Evolutionary conservation across 1,140 invertebrate genomes (phyloP).

Genomic region (Bombus haemorrhoidalis): DNA sequence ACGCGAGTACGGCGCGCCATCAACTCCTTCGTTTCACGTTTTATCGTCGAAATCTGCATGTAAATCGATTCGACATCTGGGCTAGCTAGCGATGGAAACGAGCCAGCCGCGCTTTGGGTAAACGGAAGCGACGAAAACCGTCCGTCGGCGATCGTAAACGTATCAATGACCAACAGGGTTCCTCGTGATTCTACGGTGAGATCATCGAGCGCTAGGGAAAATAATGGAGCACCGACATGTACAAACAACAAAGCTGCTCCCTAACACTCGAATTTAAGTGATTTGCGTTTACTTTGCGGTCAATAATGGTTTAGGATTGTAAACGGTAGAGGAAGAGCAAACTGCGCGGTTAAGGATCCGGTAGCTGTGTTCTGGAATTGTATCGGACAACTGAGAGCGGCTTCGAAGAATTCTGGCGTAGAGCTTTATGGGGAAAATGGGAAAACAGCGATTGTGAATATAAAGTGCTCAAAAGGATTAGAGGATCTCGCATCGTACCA

Average conservation of each 20-base stretch:
- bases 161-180: constrained; percentile 8
- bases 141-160: constrained; percentile 19
- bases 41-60: constrained; percentile 44
- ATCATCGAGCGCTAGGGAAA: constrained; percentile 2
- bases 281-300: constrained; percentile 11
- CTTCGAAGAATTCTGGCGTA: too few species aligned
- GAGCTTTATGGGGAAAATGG: too few species aligned
- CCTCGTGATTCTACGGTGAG: background rate
- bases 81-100: background rate
- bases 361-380: too few species aligned
- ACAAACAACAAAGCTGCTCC: background rate
- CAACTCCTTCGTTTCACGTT: constrained; percentile 40
- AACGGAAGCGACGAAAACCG: constrained; percentile 30
- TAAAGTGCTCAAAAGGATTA: too few species aligned
- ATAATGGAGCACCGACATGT: background rate
- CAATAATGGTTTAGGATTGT: background rate
- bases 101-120: background rate
- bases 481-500: too few species aligned
- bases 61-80: constrained; percentile 37
- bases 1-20: constrained; percentile 26
- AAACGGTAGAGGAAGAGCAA: background rate
- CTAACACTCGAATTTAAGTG: constrained; percentile 14
- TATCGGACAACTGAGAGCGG: background rate
- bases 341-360: background rate
- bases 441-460: too few species aligned